phyloP scores from a whole-genome alignment of 2,113 vertebrate species.

The Mungos mungo region DNA sequence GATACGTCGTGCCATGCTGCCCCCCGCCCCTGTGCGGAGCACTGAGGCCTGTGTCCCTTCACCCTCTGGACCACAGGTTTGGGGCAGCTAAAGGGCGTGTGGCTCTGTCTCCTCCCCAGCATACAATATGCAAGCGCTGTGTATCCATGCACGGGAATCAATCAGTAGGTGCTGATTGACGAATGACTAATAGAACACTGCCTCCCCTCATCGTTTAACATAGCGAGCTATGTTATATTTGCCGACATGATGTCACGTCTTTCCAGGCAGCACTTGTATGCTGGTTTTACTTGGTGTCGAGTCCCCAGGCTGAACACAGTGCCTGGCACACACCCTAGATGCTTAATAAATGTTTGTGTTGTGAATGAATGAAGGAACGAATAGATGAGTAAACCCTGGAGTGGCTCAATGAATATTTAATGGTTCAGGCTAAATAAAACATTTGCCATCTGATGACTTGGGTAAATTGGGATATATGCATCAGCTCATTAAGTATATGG shows the following conservation, averaged over 20 bases:
- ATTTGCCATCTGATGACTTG: constrained; percentile 76
- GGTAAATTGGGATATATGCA: constrained; percentile 16
- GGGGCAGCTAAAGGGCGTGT: neutral
- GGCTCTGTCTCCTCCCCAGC: neutral
- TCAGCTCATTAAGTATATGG: constrained; percentile 57
- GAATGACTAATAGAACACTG: neutral
- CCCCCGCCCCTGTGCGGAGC: neutral
- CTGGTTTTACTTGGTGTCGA: neutral
- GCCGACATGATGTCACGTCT: neutral
- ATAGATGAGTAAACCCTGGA: neutral
- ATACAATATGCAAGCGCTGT: neutral
- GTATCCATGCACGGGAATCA: neutral
- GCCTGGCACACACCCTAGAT: neutral
- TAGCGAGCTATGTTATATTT: neutral
- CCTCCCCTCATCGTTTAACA: neutral
- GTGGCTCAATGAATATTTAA: constrained; percentile 65
- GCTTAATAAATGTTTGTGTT: constrained; percentile 30
- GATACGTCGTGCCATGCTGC: no score
- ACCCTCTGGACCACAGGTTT: neutral
- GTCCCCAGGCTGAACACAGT: neutral
- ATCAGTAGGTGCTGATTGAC: neutral
- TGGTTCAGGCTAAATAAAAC: constrained; percentile 73
- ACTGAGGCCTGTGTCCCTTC: neutral
- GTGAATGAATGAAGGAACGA: constrained; percentile 54
- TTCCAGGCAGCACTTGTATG: neutral